phyloP scores from a whole-genome alignment of 2,888 invertebrate genomes.

The Serrognathus titanus region DNA sequence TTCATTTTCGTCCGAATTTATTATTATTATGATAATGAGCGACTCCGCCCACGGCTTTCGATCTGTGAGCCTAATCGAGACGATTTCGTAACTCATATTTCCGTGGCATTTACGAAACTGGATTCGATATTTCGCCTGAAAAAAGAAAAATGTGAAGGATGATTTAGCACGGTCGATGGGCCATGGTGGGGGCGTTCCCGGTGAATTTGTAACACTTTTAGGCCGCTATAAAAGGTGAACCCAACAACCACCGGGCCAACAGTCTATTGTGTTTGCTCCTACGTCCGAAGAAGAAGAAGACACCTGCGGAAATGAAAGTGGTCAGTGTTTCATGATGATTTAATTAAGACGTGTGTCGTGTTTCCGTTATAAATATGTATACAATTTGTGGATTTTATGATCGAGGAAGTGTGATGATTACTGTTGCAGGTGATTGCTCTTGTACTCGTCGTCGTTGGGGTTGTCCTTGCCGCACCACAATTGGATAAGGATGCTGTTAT shows the following conservation, averaged over 20 bases:
- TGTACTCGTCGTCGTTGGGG: slow-evolving; percentile 21
- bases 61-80: no score
- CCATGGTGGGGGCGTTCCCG: slow-evolving; percentile 12
- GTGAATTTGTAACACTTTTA: slow-evolving; percentile 15
- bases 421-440: slow-evolving; percentile 26
- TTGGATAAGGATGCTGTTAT: slow-evolving; percentile 56
- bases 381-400: slow-evolving; percentile 3
- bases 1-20: no score
- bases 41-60: no score
- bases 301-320: slow-evolving; percentile 14
- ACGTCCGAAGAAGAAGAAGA: slow-evolving; percentile 1
- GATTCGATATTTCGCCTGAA: slow-evolving; percentile 7
- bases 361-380: background rate
- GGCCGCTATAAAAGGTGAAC: slow-evolving; percentile 16
- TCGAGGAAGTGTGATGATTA: background rate
- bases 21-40: no score
- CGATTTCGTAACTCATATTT: background rate
- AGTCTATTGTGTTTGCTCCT: no score
- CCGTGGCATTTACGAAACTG: slow-evolving; percentile 12
- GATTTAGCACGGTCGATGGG: background rate
- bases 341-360: background rate
- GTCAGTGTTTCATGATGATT: slow-evolving; percentile 5
- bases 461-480: slow-evolving; percentile 12
- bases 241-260: background rate
- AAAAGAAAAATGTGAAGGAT: no score